Percentiles rank a stretch among this genome's conserved stretches.
phyloP scores from a whole-genome alignment of 2,113 vertebrate genomes.

The Pseudorhombus dupliciocellatus region DNA sequence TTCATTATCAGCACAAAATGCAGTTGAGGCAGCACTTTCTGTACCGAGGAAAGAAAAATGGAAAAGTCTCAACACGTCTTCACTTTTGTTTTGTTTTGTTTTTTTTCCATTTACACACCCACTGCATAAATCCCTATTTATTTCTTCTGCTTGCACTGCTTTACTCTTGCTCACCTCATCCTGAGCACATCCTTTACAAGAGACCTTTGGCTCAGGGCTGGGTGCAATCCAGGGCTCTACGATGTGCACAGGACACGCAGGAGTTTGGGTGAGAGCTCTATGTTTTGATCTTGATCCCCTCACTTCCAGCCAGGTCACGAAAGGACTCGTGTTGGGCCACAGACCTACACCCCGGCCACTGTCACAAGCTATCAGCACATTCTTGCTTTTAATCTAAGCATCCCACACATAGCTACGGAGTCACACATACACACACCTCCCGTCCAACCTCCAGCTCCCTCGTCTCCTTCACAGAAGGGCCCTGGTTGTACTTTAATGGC shows the following conservation, averaged over 20 bases:
- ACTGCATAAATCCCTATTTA: conserved; percentile 20
- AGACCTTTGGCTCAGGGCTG: conserved; percentile 1
- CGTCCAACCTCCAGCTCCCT: conserved; percentile 20
- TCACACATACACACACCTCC: conserved; percentile 12
- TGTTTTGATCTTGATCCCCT: neutral
- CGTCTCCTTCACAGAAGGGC: conserved; percentile 21
- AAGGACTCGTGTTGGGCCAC: conserved; percentile 34
- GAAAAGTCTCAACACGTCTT: conserved; percentile 23
- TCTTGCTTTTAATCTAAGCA: conserved; percentile 24
- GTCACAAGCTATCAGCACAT: conserved; percentile 45
- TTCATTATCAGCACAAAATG: conserved; percentile 62
- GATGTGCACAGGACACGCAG: neutral
- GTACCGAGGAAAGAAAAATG: neutral
- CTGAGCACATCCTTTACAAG: neutral
- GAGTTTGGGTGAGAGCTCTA: neutral
- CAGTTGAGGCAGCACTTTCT: conserved; percentile 45
- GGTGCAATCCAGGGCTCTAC: neutral
- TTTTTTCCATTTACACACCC: conserved; percentile 23
- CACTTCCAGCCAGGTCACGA: conserved; percentile 26
- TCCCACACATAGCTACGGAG: neutral
- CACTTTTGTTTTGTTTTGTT: conserved; percentile 30
- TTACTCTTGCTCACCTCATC: neutral
- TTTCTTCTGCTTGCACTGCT: conserved; percentile 11
- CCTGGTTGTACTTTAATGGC: conserved; percentile 60
- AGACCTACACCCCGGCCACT: conserved; percentile 20